Evolutionary conservation across 2,797 vertebrate genomes (phyloP).

Genomic region (Bothrops alternatus): DNA sequence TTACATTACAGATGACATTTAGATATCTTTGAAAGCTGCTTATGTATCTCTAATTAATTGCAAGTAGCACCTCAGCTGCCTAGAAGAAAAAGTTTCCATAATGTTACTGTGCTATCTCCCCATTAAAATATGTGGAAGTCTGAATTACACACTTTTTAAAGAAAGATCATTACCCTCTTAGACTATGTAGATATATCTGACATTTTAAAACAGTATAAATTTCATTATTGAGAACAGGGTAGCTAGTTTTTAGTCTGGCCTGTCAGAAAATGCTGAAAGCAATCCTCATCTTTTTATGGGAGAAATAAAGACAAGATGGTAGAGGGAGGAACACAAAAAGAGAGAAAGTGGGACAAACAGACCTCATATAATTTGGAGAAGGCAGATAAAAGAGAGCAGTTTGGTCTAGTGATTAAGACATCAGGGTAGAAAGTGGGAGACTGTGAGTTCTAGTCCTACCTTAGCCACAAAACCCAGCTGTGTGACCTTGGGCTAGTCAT

Average conservation of each 20-base stretch:
- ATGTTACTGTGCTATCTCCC: background rate
- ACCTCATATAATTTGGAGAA: background rate
- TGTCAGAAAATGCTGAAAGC: background rate
- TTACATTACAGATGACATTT: background rate
- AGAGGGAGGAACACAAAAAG: background rate
- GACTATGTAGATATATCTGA: background rate
- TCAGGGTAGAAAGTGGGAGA: background rate
- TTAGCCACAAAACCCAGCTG: too few relatives aligned
- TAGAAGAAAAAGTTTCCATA: background rate
- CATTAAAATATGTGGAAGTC: background rate
- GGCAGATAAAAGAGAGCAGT: background rate
- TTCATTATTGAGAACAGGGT: background rate
- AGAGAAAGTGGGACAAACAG: background rate
- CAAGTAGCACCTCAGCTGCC: background rate
- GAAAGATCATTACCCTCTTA: background rate
- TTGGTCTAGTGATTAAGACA: background rate
- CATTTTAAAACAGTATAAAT: background rate
- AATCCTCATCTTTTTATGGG: background rate
- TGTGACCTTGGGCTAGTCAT: too few relatives aligned
- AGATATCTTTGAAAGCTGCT: background rate
- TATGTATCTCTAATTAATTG: background rate
- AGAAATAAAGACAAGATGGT: background rate
- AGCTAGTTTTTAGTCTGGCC: background rate
- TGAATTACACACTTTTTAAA: background rate
- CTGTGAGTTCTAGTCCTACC: too few relatives aligned